Conservation (phyloP, 2,113 vertebrate genomes). For the Thymallus thymallus region DNA sequence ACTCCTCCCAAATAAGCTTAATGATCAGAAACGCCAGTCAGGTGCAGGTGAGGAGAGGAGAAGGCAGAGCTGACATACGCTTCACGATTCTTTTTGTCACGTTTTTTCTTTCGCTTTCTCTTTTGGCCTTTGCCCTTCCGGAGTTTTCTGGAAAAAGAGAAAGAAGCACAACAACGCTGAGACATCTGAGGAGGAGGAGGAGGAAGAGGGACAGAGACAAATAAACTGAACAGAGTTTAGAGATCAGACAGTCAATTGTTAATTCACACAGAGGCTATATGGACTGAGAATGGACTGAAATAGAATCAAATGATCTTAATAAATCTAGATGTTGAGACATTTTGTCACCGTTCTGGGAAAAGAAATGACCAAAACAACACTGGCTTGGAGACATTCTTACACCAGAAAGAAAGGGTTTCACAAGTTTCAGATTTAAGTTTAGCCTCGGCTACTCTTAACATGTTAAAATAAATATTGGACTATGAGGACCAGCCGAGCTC, state of each 20-base stretch:
- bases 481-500: neutral
- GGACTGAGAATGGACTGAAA: neutral
- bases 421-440: neutral
- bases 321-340: neutral
- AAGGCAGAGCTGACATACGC: constrained; percentile 90
- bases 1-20: constrained; percentile 77
- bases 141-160: constrained; percentile 92
- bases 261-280: neutral
- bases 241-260: neutral
- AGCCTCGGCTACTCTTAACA: constrained; percentile 20
- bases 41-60: constrained; percentile 74
- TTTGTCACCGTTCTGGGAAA: neutral
- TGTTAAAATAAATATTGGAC: constrained; percentile 15
- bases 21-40: constrained; percentile 73
- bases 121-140: constrained; percentile 91
- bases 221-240: neutral
- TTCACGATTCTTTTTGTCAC: constrained; percentile 85
- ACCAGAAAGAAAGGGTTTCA: neutral
- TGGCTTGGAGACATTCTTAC: neutral
- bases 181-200: constrained; percentile 58
- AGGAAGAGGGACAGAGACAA: neutral
- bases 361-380: neutral
- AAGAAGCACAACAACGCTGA: constrained; percentile 68
- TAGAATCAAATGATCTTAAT: no score
- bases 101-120: constrained; percentile 98